Percentiles rank a stretch among this genome's conserved stretches.
Evolutionary conservation across 2,888 invertebrate genomes (phyloP).

Genomic region (Nebria salina): DNA sequence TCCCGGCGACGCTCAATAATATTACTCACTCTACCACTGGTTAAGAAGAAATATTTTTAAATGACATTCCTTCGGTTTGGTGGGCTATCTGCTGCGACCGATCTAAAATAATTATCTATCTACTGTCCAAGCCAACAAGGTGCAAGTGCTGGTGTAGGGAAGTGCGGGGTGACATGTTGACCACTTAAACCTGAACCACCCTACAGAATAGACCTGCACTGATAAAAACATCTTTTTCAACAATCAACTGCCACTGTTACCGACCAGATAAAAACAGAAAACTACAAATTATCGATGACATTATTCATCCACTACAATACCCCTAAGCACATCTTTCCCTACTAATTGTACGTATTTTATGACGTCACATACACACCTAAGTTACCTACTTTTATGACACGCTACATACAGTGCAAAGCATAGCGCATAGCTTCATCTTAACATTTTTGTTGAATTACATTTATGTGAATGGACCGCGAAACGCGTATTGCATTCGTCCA

Average conservation of each 20-base stretch:
- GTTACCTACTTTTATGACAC: no score
- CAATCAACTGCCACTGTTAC: conserved; percentile 45
- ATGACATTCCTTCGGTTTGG: conserved; percentile 37
- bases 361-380: no score
- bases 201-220: conserved; percentile 14
- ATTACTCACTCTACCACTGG: conserved; percentile 8
- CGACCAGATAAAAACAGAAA: conserved; percentile 43
- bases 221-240: conserved; percentile 44
- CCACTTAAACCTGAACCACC: conserved; percentile 42
- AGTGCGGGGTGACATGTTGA: conserved; percentile 23
- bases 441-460: no score
- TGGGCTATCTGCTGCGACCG: conserved; percentile 34
- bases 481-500: no score
- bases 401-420: no score
- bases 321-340: neutral
- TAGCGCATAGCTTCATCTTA: no score
- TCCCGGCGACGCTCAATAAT: neutral
- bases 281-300: conserved; percentile 44
- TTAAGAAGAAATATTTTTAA: conserved; percentile 25
- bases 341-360: no score
- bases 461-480: no score
- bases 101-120: conserved; percentile 45
- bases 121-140: neutral
- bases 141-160: neutral
- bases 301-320: neutral